Conservation (phyloP, 2,113 vertebrate species). For the Corythoichthys haematopterus region DNA sequence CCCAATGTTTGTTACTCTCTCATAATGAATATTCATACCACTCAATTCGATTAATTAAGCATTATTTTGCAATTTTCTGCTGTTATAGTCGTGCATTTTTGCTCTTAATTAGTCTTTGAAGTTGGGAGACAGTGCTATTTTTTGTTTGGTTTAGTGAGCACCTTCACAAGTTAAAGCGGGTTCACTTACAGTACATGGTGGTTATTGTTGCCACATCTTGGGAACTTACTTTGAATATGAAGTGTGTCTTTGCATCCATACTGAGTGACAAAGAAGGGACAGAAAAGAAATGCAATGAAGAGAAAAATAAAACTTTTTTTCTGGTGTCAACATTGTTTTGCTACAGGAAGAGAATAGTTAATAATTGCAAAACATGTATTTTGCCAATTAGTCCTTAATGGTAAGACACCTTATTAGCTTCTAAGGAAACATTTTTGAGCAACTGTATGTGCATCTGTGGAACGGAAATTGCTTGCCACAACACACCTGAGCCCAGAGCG, state of each 20-base stretch:
- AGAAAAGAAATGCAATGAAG: slow-evolving; percentile 20
- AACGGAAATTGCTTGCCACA: not conserved
- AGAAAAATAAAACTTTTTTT: slow-evolving; percentile 1
- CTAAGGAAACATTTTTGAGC: not conserved
- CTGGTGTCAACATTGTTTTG: slow-evolving; percentile 37
- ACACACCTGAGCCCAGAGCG: not conserved
- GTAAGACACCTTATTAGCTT: not conserved
- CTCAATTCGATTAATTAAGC: slow-evolving; percentile 20
- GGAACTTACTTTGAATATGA: slow-evolving; percentile 42
- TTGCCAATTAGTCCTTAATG: not conserved
- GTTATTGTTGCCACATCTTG: slow-evolving; percentile 26
- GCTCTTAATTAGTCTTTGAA: slow-evolving; percentile 46
- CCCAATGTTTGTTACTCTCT: slow-evolving; percentile 9
- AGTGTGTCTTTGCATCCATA: slow-evolving; percentile 50
- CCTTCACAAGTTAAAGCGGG: slow-evolving; percentile 22
- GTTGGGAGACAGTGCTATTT: slow-evolving; percentile 22
- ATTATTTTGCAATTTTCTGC: slow-evolving; percentile 20
- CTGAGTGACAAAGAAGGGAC: slow-evolving; percentile 50
- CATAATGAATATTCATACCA: slow-evolving; percentile 39
- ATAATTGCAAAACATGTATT: not conserved
- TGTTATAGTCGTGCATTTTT: slow-evolving; percentile 25
- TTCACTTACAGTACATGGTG: slow-evolving; percentile 49
- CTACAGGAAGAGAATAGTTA: slow-evolving; percentile 7
- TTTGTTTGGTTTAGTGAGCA: slow-evolving; percentile 14
- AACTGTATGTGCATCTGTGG: not conserved